These are phyloP conservation scores for Achatina immaculata DNA, from an alignment of 1,140 invertebrate genomes.

Conservation along the genomic window DNA sequence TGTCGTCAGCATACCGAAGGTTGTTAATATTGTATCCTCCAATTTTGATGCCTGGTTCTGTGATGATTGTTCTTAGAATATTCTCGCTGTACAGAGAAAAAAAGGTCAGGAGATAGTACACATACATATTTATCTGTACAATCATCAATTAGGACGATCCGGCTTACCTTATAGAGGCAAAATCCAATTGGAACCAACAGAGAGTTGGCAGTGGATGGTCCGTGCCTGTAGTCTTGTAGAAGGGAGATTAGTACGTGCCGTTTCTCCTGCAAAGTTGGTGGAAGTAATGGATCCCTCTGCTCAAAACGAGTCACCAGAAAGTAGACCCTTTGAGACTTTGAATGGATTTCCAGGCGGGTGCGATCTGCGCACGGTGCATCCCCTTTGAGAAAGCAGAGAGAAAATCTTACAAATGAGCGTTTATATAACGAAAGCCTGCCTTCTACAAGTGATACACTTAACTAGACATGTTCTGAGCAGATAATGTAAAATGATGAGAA, in stretches of 20 bases:
- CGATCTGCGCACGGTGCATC: constrained; percentile 32
- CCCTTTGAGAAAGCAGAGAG: constrained; percentile 21
- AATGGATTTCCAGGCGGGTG: constrained; percentile 48
- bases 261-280: constrained; percentile 52
- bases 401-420: neutral
- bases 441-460: too few species aligned
- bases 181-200: constrained; percentile 63
- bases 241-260: constrained; percentile 64
- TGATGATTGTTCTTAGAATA: too few species aligned
- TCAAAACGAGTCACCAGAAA: constrained; percentile 53
- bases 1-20: too few species aligned
- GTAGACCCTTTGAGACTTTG: constrained; percentile 52
- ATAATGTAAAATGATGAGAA: too few species aligned
- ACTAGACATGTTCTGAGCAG: too few species aligned
- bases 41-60: too few species aligned
- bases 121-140: too few species aligned
- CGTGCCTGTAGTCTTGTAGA: constrained; percentile 64
- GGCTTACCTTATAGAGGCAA: constrained; percentile 62
- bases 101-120: too few species aligned
- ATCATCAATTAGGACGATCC: too few species aligned
- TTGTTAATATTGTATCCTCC: too few species aligned
- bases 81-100: too few species aligned
- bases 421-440: neutral
- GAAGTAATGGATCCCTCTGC: constrained; percentile 47
- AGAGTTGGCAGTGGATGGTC: constrained; percentile 55